Conservation (phyloP, 2,888 invertebrate species). For the Drosophila ezoana region DNA sequence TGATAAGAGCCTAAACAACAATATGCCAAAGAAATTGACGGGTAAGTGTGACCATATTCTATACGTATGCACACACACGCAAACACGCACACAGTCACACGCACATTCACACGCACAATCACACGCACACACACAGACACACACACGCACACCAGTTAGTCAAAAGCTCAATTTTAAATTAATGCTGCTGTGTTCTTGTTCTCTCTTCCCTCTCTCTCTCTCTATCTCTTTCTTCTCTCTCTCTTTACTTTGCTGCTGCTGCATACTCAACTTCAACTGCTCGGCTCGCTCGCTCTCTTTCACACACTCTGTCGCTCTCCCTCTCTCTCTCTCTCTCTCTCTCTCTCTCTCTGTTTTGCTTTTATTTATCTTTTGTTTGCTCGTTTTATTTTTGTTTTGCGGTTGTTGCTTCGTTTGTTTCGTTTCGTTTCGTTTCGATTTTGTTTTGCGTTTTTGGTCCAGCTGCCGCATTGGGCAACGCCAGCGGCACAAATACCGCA, state of each 20-base stretch:
- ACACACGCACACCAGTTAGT: conserved; percentile 5
- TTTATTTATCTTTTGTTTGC: conserved; percentile 18
- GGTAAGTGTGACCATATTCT: conserved; percentile 56
- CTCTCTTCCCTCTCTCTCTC: conserved; percentile 37
- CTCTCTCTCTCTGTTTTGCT: conserved; percentile 3
- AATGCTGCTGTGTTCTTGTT: conserved; percentile 53
- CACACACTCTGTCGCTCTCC: conserved; percentile 1
- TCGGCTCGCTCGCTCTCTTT: conserved; percentile 14
- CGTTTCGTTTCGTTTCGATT: conserved; percentile 36
- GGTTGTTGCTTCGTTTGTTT: conserved; percentile 19
- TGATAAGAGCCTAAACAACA: conserved; percentile 60
- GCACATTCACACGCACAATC: neutral
- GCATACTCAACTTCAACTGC: conserved; percentile 15
- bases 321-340: conserved; percentile 2
- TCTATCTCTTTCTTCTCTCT: conserved; percentile 13
- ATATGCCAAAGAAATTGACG: conserved; percentile 71
- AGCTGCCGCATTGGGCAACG: conserved; percentile 22
- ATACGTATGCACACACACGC: neutral
- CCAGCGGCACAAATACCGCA: conserved; percentile 32
- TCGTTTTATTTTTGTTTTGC: conserved; percentile 23
- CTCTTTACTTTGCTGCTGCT: conserved; percentile 12
- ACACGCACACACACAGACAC: neutral
- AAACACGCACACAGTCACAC: neutral
- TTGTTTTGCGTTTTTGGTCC: conserved; percentile 10
- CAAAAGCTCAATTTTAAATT: conserved; percentile 30